Conservation (phyloP, 2,113 vertebrate species). For the Formicarius rufipectus region DNA sequence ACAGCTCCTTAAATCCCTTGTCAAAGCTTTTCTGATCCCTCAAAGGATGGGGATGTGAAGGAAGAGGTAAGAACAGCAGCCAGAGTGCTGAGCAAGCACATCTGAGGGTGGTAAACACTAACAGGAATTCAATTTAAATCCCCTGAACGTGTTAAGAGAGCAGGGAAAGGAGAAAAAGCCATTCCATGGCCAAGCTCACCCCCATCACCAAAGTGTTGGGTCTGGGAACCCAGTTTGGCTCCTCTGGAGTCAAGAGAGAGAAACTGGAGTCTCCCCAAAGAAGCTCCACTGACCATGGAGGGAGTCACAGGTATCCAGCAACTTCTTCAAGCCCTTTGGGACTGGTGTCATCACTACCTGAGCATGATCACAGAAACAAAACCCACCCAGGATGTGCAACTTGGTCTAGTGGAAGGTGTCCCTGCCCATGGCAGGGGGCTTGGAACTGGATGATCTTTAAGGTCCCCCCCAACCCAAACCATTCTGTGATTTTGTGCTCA, state of each 20-base stretch:
- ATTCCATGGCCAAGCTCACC: neutral
- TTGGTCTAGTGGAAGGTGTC: neutral
- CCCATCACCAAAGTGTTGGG: fast-evolving
- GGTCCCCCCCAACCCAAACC: neutral
- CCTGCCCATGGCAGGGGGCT: neutral
- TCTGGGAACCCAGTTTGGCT: neutral
- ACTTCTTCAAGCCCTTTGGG: neutral
- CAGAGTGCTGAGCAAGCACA: neutral
- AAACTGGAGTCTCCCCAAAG: neutral
- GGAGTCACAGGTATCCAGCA: neutral
- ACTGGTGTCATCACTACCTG: neutral
- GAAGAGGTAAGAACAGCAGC: neutral
- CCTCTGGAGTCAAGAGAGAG: neutral
- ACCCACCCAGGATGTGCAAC: neutral
- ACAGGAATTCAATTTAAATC: neutral
- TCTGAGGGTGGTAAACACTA: fast-evolving
- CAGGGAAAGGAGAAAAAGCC: neutral
- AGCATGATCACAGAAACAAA: neutral
- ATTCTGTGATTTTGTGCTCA: neutral
- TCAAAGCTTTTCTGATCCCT: neutral
- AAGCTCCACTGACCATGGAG: neutral
- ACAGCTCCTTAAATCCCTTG: neutral
- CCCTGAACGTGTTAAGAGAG: neutral
- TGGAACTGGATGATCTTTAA: neutral
- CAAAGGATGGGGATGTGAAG: neutral